Evolutionary conservation across 2,797 vertebrate genomes (phyloP).

Genomic region (Dermochelys coriacea): DNA sequence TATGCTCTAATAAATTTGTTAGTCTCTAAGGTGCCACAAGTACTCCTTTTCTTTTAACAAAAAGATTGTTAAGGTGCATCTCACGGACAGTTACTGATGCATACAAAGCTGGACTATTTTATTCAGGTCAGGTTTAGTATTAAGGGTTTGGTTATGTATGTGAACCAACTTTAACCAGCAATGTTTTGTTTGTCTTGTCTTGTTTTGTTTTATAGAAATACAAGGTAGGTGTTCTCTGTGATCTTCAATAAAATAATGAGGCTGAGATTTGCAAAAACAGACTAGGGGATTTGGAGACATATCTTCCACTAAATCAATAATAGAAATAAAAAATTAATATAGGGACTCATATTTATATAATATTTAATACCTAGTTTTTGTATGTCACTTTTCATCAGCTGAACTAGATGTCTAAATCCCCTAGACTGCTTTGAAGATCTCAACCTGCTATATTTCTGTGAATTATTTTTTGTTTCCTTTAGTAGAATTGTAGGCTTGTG

Average conservation of each 20-base stretch:
- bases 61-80: not conserved
- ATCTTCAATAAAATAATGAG: conserved; percentile 18
- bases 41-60: too few species aligned
- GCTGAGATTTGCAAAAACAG: conserved; percentile 16
- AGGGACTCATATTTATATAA: not conserved
- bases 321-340: not conserved
- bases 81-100: not conserved
- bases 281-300: not conserved
- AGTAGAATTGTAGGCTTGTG: conserved; percentile 17
- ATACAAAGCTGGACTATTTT: not conserved
- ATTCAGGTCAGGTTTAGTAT: not conserved
- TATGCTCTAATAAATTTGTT: too few species aligned
- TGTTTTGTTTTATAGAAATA: not conserved
- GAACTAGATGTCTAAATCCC: not conserved
- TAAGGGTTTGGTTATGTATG: not conserved
- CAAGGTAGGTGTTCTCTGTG: conserved; percentile 12
- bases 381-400: not conserved
- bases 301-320: not conserved
- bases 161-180: not conserved
- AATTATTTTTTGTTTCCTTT: conserved; percentile 12
- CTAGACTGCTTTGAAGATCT: conserved; percentile 1
- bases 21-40: too few species aligned
- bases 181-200: too few species aligned
- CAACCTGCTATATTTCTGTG: not conserved
- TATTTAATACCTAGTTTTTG: not conserved